phyloP scores from a whole-genome alignment of 2,888 invertebrate genomes.

The Diaperis boleti region DNA sequence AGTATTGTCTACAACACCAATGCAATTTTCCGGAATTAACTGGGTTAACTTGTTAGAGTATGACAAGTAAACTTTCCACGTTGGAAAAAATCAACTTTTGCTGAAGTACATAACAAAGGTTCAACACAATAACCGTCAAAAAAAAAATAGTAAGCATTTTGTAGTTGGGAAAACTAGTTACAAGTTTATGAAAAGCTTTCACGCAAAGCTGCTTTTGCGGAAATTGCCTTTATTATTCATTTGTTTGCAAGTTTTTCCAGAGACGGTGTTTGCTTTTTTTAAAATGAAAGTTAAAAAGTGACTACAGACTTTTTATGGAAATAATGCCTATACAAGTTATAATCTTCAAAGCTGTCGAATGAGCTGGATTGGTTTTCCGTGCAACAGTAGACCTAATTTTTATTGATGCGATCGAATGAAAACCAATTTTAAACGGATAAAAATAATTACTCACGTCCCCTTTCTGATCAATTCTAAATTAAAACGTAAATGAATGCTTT shows the following conservation, averaged over 20 bases:
- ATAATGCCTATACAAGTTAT: conserved; percentile 20
- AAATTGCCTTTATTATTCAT: conserved; percentile 33
- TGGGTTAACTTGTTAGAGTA: conserved; percentile 35
- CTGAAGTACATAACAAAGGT: conserved; percentile 25
- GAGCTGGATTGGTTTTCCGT: conserved; percentile 21
- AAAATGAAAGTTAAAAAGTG: conserved; percentile 22
- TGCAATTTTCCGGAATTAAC: conserved; percentile 21
- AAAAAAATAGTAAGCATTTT: conserved; percentile 34
- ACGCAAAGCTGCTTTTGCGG: conserved; percentile 33
- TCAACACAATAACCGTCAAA: conserved; percentile 23
- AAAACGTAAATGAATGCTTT: conserved; percentile 47
- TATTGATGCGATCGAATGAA: conserved; percentile 35
- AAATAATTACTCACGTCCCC: conserved; percentile 45
- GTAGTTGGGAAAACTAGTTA: conserved; percentile 36
- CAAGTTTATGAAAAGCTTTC: conserved; percentile 42
- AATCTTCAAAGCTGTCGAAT: conserved; percentile 12
- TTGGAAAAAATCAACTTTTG: conserved; percentile 12
- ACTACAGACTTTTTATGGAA: conserved; percentile 2
- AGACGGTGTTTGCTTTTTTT: conserved; percentile 5
- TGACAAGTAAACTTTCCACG: conserved; percentile 12
- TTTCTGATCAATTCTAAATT: conserved; percentile 47
- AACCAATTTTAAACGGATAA: conserved; percentile 40
- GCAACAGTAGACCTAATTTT: conserved; percentile 26
- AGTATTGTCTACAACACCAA: not conserved
- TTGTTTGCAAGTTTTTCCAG: conserved; percentile 14